These are phyloP conservation scores for Chrysodeixis includens DNA, from an alignment of 2,888 invertebrate species.

Conservation along the genomic window DNA sequence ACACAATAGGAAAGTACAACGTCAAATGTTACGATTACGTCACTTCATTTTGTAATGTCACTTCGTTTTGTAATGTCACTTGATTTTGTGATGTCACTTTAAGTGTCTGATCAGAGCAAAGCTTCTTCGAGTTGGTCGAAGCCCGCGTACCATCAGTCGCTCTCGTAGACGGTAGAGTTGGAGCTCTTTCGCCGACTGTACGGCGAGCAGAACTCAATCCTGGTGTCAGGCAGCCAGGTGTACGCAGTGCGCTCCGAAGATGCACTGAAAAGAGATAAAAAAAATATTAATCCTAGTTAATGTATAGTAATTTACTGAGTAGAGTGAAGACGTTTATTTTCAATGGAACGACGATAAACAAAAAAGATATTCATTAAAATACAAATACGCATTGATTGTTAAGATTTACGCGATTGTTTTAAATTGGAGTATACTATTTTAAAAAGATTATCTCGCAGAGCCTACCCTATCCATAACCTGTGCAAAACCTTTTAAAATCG, in stretches of 20 bases:
- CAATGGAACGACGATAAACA: no score
- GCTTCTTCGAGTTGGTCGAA: constrained; percentile 85
- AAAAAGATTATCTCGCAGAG: no score
- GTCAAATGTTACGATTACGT: constrained; percentile 46
- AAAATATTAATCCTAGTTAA: constrained; percentile 3
- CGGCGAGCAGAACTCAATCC: constrained; percentile 84
- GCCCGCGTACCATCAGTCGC: constrained; percentile 85
- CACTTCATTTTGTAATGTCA: constrained; percentile 58
- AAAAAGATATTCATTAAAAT: no score
- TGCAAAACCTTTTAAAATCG: no score
- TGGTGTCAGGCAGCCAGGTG: constrained; percentile 87
- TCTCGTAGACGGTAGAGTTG: constrained; percentile 86
- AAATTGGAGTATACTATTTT: no score
- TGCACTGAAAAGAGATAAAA: constrained; percentile 78
- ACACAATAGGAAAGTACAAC: constrained; percentile 29
- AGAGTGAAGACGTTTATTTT: no score
- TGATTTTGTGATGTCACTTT: constrained; percentile 54
- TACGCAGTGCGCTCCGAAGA: constrained; percentile 88
- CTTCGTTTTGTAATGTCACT: constrained; percentile 37
- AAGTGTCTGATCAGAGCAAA: constrained; percentile 76
- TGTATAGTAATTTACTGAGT: neutral
- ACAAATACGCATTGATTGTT: no score
- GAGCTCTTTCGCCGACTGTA: constrained; percentile 84
- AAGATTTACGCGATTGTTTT: no score
- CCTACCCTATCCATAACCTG: no score